A percentile compares a stretch with the other conserved stretches of the same genome.
These are phyloP conservation scores for Macrostomum lignano DNA, from an alignment of 1,140 invertebrate genomes.

Conservation along the genomic window DNA sequence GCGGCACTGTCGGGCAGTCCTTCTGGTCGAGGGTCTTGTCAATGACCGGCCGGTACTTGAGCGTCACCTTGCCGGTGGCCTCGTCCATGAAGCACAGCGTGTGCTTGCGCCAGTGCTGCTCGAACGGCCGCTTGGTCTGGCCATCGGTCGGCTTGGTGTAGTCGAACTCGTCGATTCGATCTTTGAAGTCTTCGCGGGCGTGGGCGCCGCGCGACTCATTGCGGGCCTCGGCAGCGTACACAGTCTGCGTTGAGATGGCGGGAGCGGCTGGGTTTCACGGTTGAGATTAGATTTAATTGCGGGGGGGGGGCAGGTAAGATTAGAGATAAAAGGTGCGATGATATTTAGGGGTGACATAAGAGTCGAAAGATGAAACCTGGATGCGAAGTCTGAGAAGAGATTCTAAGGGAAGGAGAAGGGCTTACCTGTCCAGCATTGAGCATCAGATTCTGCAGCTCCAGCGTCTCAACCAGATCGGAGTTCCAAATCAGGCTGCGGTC, in stretches of 20 bases:
- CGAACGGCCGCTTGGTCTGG: conserved; percentile 40
- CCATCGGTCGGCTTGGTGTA: conserved; percentile 61
- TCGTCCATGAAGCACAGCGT: conserved; percentile 45
- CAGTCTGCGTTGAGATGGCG: too few relatives aligned
- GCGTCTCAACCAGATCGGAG: conserved; percentile 70
- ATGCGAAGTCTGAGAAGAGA: too few relatives aligned
- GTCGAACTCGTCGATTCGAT: conserved; percentile 64
- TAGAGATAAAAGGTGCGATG: too few relatives aligned
- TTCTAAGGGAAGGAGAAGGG: too few relatives aligned
- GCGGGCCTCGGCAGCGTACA: conserved; percentile 58
- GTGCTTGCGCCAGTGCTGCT: conserved; percentile 85
- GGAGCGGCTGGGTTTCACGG: too few relatives aligned
- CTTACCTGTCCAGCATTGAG: conserved; percentile 51
- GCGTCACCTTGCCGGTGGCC: conserved; percentile 44
- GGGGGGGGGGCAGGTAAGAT: too few relatives aligned
- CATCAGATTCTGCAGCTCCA: conserved; percentile 86
- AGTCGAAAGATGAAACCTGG: too few relatives aligned
- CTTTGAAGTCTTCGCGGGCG: conserved; percentile 62
- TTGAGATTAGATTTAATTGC: too few relatives aligned
- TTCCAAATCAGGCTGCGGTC: conserved; percentile 60
- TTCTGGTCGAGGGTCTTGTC: conserved; percentile 52
- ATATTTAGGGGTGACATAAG: too few relatives aligned
- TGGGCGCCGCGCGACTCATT: conserved; percentile 95
- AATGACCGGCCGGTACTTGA: conserved; percentile 65
- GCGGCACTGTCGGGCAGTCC: conserved; percentile 37